A percentile compares a stretch with the other conserved stretches of the same genome.
Conservation (phyloP, 2,888 invertebrate species). For the Fragum fragum region DNA sequence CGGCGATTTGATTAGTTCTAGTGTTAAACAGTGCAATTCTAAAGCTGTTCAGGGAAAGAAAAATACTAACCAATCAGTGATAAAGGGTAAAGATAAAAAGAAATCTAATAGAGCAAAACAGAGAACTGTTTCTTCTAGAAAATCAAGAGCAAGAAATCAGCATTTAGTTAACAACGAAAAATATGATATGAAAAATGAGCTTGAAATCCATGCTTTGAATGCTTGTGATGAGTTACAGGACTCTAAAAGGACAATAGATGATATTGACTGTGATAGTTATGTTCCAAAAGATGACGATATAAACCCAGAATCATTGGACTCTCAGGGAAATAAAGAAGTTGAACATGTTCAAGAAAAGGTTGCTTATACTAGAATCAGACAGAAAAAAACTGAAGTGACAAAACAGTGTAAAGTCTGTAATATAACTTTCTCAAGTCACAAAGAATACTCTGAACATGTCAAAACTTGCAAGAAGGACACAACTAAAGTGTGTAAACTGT, state of each 20-base stretch:
- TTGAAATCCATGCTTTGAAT: too few species aligned
- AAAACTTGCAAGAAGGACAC: not conserved
- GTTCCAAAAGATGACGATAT: too few species aligned
- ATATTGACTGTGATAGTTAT: too few species aligned
- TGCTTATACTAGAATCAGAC: not conserved
- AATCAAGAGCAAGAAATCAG: not conserved
- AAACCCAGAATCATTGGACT: too few species aligned
- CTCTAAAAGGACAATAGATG: too few species aligned
- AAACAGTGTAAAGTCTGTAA: not conserved
- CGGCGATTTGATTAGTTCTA: too few species aligned
- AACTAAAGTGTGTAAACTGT: conserved; percentile 23
- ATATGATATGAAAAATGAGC: too few species aligned
- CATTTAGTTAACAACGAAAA: too few species aligned
- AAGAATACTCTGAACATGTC: not conserved
- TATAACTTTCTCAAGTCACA: not conserved
- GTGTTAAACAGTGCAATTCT: not conserved
- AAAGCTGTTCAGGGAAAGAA: not conserved
- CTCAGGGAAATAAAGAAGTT: too few species aligned
- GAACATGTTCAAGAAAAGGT: not conserved
- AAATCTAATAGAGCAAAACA: not conserved
- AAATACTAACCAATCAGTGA: not conserved
- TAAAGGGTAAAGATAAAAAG: not conserved
- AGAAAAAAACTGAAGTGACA: not conserved
- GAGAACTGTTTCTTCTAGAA: not conserved
- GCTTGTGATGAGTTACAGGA: too few species aligned